Evolutionary conservation across 1,140 invertebrate genomes (phyloP), one percentile per base, ranked within the genome.

Genomic region (Brachionus manjavacas): DNA sequence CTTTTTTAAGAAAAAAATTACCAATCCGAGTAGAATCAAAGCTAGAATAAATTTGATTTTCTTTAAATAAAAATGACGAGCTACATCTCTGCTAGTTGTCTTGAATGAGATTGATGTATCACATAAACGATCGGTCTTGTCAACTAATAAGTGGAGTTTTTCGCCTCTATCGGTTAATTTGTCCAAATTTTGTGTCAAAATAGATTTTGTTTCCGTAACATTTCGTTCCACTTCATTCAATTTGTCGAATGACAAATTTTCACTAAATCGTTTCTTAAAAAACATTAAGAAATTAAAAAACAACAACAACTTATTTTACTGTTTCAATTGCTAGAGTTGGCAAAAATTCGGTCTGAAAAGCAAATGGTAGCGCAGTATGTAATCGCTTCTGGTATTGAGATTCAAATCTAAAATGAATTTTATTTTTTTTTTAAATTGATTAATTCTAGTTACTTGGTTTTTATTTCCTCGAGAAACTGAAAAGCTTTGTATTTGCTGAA

Each of bases 161-260:
- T 80, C 76, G n/a, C 76, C 76, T 2, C 76, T 46, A n/a, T 80
- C 76, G 8, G 76, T 80, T 12, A 80, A 35, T 39, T 80, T 80
- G 11, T 80, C 76, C n/a, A 80, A 60, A 80, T 80, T 64, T 64
- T 80, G 49, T 4, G 49, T 60, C 76, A 80, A 80, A 39, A 80
- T 80, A 11, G 46, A 64, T 35, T 52, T 80, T 55, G 76, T 80
- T 39, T 80, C 76, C 14, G 46, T 31, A n/a, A 80, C 43, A 60
- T 41, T 31, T 8, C 76, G 25, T 20, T 80, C 49, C 3, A 80
- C 76, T 52, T 80, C 28, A 64, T 60, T 35, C 6, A 80, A 39
- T 39, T 80, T 80, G 20, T 80, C 76, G 31, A 80, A 80, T 55
- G 76, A 55, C n/a, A 80, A 39, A 20, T 64, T 55, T 31, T 80